Conservation (phyloP, 2,797 vertebrate species). For the Austrolebias charrua region DNA sequence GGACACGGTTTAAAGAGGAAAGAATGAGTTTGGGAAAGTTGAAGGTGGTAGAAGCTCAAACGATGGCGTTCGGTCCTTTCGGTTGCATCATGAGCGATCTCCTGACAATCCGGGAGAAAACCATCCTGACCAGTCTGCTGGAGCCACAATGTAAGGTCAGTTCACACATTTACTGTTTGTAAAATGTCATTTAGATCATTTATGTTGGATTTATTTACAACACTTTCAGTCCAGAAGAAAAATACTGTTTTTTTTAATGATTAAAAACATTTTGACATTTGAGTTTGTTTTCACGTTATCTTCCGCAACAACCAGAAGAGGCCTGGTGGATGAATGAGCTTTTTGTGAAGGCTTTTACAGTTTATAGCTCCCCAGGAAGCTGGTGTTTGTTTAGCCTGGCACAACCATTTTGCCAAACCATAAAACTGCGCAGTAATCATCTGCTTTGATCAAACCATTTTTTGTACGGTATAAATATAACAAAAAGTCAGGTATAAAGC, state of each 20-base stretch:
- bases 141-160: slow-evolving; percentile 43
- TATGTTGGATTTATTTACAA: not conserved
- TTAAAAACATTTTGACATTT: not conserved
- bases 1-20: not conserved
- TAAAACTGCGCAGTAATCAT: not conserved
- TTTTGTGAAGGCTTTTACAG: slow-evolving; percentile 16
- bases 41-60: not conserved
- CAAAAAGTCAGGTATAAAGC: not conserved
- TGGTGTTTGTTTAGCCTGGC: slow-evolving; percentile 3
- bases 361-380: slow-evolving; percentile 1
- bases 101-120: slow-evolving; percentile 50
- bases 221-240: not conserved
- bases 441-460: no score
- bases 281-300: slow-evolving; percentile 15
- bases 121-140: slow-evolving; percentile 30
- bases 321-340: slow-evolving; percentile 18
- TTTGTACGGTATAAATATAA: not conserved
- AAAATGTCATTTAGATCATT: not conserved
- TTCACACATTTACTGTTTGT: not conserved
- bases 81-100: slow-evolving; percentile 44
- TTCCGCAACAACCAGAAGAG: slow-evolving; percentile 5
- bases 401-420: not conserved
- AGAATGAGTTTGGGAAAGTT: not conserved
- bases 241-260: not conserved
- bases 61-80: slow-evolving; percentile 34